phyloP scores from a whole-genome alignment of 37 sponge, comb jelly and placozoan species.

The Agelas oroides region DNA sequence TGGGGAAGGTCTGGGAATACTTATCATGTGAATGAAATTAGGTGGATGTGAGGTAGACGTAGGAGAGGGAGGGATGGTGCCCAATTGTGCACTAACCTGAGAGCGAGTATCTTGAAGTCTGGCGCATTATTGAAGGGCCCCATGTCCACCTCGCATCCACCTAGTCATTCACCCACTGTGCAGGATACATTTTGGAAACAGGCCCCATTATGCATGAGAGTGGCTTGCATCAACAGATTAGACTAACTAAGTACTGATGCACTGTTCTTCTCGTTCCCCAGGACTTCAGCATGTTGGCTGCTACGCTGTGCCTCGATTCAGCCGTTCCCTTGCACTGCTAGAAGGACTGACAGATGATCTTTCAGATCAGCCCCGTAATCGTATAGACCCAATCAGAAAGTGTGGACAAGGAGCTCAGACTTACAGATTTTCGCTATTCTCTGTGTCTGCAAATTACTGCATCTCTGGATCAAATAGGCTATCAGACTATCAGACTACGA shows the following conservation, averaged over 20 bases:
- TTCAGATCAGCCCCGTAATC: conserved; percentile 32
- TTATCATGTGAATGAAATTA: no score
- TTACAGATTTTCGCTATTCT: conserved; percentile 37
- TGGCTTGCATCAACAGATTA: no score
- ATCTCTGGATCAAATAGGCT: conserved; percentile 57
- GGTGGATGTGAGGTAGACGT: no score
- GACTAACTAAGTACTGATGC: not conserved
- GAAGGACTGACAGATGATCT: conserved; percentile 59
- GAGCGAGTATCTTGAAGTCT: no score
- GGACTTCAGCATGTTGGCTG: conserved; percentile 35
- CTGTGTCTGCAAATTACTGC: conserved; percentile 46
- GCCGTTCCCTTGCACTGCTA: conserved; percentile 8
- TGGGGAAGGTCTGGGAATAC: no score
- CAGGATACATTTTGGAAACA: no score
- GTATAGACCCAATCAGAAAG: conserved; percentile 52
- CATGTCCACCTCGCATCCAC: no score
- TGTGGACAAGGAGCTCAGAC: conserved; percentile 49
- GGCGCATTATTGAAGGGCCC: no score
- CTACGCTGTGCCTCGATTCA: conserved; percentile 36
- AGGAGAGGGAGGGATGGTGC: no score
- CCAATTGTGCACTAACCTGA: no score
- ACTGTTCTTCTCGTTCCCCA: not conserved
- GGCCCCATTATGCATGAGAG: no score
- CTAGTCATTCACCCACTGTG: no score
- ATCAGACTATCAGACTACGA: conserved; percentile 21